Conservation (phyloP, 2,888 invertebrate species). For the Eupithecia insigniata region DNA sequence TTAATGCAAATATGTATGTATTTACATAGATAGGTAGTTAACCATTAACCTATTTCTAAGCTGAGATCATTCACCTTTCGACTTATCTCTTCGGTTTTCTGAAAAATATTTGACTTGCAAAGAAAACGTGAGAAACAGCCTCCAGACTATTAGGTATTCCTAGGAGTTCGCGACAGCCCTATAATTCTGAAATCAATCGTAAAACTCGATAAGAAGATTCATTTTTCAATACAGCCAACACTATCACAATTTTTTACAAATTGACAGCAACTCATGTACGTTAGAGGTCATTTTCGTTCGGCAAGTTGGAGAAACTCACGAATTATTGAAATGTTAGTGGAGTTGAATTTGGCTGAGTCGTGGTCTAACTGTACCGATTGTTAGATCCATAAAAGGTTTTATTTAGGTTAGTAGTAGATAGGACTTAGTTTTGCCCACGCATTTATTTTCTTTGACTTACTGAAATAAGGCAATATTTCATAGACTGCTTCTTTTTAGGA, state of each 20-base stretch:
- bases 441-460: too few species aligned
- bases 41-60: not conserved
- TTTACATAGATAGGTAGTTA: too few species aligned
- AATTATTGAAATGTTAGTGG: conserved; percentile 65
- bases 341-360: conserved; percentile 63
- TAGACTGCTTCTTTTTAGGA: too few species aligned
- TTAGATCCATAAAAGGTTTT: conserved; percentile 39
- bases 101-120: conserved; percentile 24
- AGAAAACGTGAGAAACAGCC: conserved; percentile 26
- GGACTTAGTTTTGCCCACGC: too few species aligned
- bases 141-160: conserved; percentile 26
- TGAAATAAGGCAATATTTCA: too few species aligned
- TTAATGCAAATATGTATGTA: too few species aligned
- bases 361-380: conserved; percentile 66
- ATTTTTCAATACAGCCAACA: not conserved
- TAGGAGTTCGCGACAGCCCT: conserved; percentile 2
- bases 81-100: conserved; percentile 15
- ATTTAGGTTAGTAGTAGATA: conserved; percentile 40
- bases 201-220: conserved; percentile 6
- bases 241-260: not conserved
- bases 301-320: conserved; percentile 59
- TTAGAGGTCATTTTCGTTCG: conserved; percentile 30
- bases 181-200: conserved; percentile 13
- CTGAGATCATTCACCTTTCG: conserved; percentile 1
- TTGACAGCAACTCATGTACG: not conserved